A percentile compares a stretch with the other conserved stretches of the same genome.
These are phyloP conservation scores for Trachelipus rathkii DNA, from an alignment of 1,140 invertebrate species.

Conservation along the genomic window DNA sequence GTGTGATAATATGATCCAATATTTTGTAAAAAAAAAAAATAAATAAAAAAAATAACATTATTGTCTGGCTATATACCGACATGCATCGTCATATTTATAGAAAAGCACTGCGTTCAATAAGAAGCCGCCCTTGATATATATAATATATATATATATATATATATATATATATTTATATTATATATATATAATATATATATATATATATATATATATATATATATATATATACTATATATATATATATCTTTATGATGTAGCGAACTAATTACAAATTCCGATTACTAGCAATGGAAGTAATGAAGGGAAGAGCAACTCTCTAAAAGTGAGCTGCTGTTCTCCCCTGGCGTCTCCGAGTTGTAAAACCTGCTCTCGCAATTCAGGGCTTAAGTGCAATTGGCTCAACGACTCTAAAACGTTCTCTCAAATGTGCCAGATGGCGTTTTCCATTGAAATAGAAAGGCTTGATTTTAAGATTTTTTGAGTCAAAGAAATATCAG, in stretches of 20 bases:
- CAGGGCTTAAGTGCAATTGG: background rate
- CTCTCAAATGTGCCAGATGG: background rate
- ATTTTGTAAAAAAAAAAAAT: too few species aligned
- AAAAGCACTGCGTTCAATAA: too few species aligned
- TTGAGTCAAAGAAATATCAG: too few species aligned
- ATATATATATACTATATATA: constrained; percentile 15
- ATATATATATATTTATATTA: background rate
- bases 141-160: too few species aligned
- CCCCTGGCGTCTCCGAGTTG: background rate
- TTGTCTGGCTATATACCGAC: too few species aligned
- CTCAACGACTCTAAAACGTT: background rate
- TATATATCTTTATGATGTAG: background rate
- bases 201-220: constrained; percentile 11
- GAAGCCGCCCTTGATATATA: too few species aligned
- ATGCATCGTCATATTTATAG: too few species aligned
- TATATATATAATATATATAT: background rate
- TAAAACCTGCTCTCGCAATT: background rate
- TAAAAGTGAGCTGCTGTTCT: too few species aligned
- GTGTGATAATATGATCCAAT: too few species aligned
- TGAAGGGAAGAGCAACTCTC: too few species aligned
- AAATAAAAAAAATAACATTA: too few species aligned
- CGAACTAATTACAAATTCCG: background rate
- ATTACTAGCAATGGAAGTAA: too few species aligned
- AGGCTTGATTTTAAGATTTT: background rate
- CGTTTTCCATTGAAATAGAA: background rate